phyloP scores from a whole-genome alignment of 2,113 vertebrate species.

The Hippocampus zosterae region DNA sequence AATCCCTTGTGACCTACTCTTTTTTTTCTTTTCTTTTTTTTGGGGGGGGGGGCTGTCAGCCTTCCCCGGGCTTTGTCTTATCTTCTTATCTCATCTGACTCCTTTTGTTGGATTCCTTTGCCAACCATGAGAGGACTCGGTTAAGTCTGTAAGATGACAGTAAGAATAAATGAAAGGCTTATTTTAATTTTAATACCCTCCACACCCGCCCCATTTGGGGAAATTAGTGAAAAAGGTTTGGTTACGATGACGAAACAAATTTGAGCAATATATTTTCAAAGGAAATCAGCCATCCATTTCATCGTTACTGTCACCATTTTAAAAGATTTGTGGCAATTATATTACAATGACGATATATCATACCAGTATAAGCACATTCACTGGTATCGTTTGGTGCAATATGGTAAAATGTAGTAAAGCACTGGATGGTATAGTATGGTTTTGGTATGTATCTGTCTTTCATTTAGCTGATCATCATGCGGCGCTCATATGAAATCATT shows the following conservation, averaged over 20 bases:
- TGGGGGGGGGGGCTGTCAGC: background rate
- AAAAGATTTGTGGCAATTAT: no score
- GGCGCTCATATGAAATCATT: constrained; percentile 7
- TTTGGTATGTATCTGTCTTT: background rate
- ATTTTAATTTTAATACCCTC: background rate
- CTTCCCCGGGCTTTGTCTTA: background rate
- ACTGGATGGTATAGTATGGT: background rate
- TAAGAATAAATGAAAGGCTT: background rate
- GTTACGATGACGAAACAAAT: background rate
- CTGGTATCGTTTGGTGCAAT: background rate
- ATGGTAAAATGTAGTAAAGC: no score
- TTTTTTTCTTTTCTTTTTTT: background rate
- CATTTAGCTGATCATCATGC: background rate
- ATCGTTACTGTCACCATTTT: no score
- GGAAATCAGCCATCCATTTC: no score
- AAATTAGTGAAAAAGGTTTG: background rate
- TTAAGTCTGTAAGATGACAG: background rate
- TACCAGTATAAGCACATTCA: no score
- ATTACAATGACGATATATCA: no score
- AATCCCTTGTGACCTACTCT: constrained; percentile 1
- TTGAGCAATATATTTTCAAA: background rate
- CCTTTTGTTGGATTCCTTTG: background rate
- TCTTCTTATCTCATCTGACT: background rate
- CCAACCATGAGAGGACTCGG: background rate
- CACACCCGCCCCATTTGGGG: background rate